Conservation (phyloP, 2,888 invertebrate species). For the Sarcophaga carnaria region DNA sequence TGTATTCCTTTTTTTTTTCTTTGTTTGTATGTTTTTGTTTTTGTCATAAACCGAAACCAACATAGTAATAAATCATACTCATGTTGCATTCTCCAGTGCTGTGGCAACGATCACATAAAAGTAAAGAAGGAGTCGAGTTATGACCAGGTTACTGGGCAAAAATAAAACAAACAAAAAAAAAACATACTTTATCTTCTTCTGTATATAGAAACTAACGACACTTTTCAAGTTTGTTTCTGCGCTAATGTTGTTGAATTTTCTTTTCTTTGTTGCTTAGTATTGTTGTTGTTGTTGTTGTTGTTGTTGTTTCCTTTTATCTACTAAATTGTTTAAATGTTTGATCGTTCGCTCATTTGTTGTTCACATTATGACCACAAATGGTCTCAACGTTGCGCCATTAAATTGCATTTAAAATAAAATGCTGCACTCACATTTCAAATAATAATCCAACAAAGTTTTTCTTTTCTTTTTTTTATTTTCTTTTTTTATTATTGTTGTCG, state of each 20-base stretch:
- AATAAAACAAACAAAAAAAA: slow-evolving; percentile 32
- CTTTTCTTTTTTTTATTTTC: slow-evolving; percentile 45
- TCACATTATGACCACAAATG: slow-evolving; percentile 70
- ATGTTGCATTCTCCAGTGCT: slow-evolving; percentile 61
- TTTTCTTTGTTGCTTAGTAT: not conserved
- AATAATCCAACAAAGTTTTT: slow-evolving; percentile 60
- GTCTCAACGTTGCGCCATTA: slow-evolving; percentile 72
- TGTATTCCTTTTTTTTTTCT: slow-evolving; percentile 2
- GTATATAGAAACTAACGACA: slow-evolving; percentile 57
- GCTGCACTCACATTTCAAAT: slow-evolving; percentile 69
- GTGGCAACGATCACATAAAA: slow-evolving; percentile 44
- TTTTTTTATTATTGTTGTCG: slow-evolving; percentile 27
- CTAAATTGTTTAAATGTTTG: slow-evolving; percentile 66
- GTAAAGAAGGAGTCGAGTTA: slow-evolving; percentile 29
- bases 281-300: too few species aligned
- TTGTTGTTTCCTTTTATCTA: slow-evolving; percentile 1
- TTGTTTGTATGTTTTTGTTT: slow-evolving; percentile 19
- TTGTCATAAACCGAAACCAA: slow-evolving; percentile 60
- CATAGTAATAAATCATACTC: slow-evolving; percentile 68
- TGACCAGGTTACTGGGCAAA: slow-evolving; percentile 26
- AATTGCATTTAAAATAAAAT: slow-evolving; percentile 71
- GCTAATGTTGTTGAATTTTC: slow-evolving; percentile 21
- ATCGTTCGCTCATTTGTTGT: slow-evolving; percentile 68
- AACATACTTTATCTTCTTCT: slow-evolving; percentile 50
- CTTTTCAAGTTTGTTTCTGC: slow-evolving; percentile 38